Evolutionary conservation across 2,797 vertebrate species (phyloP).

Genomic region (Ibycter americanus): DNA sequence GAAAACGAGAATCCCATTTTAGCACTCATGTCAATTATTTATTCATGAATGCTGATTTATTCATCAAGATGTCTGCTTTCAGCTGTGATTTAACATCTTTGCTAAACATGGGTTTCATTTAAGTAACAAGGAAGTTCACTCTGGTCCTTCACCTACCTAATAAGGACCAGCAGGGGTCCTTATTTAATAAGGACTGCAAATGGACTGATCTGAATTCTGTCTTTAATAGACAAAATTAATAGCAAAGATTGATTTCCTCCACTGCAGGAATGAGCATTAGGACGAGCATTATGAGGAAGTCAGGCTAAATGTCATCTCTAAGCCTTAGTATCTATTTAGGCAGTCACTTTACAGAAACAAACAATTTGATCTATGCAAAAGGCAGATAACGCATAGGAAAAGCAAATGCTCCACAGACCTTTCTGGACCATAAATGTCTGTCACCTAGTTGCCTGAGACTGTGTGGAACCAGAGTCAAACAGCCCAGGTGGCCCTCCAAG

Average conservation of each 20-base stretch:
- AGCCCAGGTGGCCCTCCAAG: not conserved
- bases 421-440: not conserved
- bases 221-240: slow-evolving; percentile 44
- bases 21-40: slow-evolving; percentile 43
- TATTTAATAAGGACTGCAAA: slow-evolving; percentile 56
- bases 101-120: slow-evolving; percentile 54
- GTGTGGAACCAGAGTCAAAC: not conserved
- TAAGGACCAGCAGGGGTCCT: slow-evolving; percentile 58
- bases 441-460: not conserved
- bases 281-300: slow-evolving; percentile 16
- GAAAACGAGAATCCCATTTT: slow-evolving; percentile 21
- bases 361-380: not conserved
- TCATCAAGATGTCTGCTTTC: slow-evolving; percentile 36
- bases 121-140: slow-evolving; percentile 47
- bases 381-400: not conserved
- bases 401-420: not conserved
- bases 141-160: slow-evolving; percentile 45
- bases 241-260: slow-evolving; percentile 48
- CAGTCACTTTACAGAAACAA: slow-evolving; percentile 6
- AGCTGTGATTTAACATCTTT: slow-evolving; percentile 58
- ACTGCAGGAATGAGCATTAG: slow-evolving; percentile 2
- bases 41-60: slow-evolving; percentile 49
- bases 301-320: not conserved
- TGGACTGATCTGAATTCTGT: not conserved
- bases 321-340: not conserved